Base-by-base conservation (phyloP, 2,113 vertebrate genomes). In the Ramphastos sulfuratus region DNA sequence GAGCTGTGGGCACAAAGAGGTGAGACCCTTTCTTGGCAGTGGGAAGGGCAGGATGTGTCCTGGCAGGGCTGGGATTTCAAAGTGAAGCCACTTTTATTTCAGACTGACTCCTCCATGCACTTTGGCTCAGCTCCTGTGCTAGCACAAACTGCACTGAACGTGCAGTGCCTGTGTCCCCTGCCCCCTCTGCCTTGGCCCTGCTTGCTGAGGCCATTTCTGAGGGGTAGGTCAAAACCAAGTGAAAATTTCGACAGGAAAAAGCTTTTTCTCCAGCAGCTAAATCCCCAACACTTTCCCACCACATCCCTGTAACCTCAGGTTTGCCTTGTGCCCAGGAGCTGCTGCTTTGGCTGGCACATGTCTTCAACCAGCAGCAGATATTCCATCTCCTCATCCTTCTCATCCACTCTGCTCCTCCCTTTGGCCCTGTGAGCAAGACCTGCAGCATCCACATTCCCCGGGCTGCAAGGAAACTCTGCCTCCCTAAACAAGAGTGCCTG, bases 401-500 rank as follows among this genome's bases (percentile, higher is more conserved):
- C 72, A 60, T 5, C 71, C 70, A 7, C 48, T 56, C n/a, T 0
- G 0, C 25, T 67, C 81, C 42, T 55, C 61, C 58, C 52, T 14
- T 12, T 2, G 4, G 15, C 37, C 37, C 81, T 30, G 4, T 0
- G 0, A 54, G 6, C 65, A 27, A 52, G 28, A 14, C 61, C 46
- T 28, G 30, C 58, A 35, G 21, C 69, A 21, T 0, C 86, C 73
- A 3, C 60, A 2, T 8, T 8, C 7, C 64, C 31, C 37, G 2
- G 3, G 55, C 7, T 2, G 7, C 39, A 20, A 12, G 78, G 6
- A 16, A 0, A 1, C 18, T 37, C 74, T 65, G 48, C 2, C 42
- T 4, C 35, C 23, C 35, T 10, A 2, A 2, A 2, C 4, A 4
- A 6, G 7, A 28, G 4, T 21, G 3, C 0, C 31, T 0, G 1